Evolutionary conservation across 2,888 invertebrate genomes (phyloP).

Genomic region (Meliscaeva auricollis): DNA sequence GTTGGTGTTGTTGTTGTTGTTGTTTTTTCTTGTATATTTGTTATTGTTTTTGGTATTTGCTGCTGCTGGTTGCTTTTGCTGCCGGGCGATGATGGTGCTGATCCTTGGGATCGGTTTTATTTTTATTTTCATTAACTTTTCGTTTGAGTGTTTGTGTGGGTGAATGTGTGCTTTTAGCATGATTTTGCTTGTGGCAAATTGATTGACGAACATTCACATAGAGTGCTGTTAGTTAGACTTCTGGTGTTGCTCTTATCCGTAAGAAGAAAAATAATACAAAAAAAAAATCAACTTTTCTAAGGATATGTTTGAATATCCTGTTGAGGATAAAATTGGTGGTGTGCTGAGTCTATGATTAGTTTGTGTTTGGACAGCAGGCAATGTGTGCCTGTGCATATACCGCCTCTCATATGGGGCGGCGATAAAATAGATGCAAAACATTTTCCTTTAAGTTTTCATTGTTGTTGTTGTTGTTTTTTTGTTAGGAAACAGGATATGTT

Average conservation of each 20-base stretch:
- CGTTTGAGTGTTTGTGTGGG: neutral
- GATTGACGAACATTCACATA: constrained; percentile 61
- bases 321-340: constrained; percentile 16
- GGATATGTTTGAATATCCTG: constrained; percentile 49
- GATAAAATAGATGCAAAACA: constrained; percentile 68
- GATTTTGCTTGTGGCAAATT: constrained; percentile 72
- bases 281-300: constrained; percentile 34
- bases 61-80: neutral
- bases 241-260: constrained; percentile 7
- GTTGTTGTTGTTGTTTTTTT: too few species aligned
- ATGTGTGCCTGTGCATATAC: too few species aligned
- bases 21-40: neutral
- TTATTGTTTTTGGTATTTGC: too few species aligned
- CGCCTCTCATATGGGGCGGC: neutral
- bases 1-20: constrained; percentile 36
- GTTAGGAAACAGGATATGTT: constrained; percentile 38
- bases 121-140: constrained; percentile 74
- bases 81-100: constrained; percentile 17
- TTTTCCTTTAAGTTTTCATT: constrained; percentile 37
- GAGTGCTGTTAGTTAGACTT: neutral
- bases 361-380: constrained; percentile 32
- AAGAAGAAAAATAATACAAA: neutral
- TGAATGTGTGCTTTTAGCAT: constrained; percentile 63
- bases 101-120: constrained; percentile 65
- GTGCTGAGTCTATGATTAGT: constrained; percentile 63